These are phyloP conservation scores for Nephila pilipes DNA, from an alignment of 1,140 invertebrate species.

Conservation along the genomic window DNA sequence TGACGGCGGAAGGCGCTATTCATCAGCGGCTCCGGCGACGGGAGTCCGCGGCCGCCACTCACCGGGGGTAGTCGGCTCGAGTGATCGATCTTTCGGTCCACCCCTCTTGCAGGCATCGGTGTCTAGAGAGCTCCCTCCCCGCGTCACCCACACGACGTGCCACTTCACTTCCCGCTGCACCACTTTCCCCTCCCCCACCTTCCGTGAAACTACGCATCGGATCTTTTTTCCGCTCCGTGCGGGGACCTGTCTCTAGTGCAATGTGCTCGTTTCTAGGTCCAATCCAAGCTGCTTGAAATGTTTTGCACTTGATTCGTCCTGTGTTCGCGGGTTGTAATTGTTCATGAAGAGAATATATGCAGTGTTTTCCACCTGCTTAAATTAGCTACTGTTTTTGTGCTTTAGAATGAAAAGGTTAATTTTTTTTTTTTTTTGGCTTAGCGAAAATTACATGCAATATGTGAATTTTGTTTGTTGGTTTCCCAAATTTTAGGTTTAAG, in stretches of 20 bases:
- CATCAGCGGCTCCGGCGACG: constrained; percentile 70
- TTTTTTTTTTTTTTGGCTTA: too few relatives aligned
- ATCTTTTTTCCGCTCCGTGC: constrained; percentile 26
- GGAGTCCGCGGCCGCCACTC: constrained; percentile 45
- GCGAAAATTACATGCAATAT: too few relatives aligned
- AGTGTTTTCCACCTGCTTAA: too few relatives aligned
- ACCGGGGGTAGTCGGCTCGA: constrained; percentile 44
- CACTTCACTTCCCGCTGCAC: constrained; percentile 67
- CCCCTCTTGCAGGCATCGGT: constrained; percentile 63
- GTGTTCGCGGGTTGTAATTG: too few relatives aligned
- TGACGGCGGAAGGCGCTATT: constrained; percentile 65
- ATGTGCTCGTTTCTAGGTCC: constrained; percentile 32
- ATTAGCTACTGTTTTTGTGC: too few relatives aligned
- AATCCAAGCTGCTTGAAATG: background rate
- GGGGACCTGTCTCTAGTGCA: background rate
- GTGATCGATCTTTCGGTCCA: constrained; percentile 71
- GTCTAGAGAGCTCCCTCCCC: constrained; percentile 59
- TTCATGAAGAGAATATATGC: too few relatives aligned
- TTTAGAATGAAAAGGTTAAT: too few relatives aligned
- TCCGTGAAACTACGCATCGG: constrained; percentile 38
- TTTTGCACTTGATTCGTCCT: too few relatives aligned
- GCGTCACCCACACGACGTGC: constrained; percentile 66
- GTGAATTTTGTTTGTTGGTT: too few relatives aligned
- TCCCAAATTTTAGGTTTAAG: too few relatives aligned
- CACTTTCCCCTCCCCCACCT: background rate